phyloP scores from a whole-genome alignment of 2,888 invertebrate genomes.

The Acleris holmiana region DNA sequence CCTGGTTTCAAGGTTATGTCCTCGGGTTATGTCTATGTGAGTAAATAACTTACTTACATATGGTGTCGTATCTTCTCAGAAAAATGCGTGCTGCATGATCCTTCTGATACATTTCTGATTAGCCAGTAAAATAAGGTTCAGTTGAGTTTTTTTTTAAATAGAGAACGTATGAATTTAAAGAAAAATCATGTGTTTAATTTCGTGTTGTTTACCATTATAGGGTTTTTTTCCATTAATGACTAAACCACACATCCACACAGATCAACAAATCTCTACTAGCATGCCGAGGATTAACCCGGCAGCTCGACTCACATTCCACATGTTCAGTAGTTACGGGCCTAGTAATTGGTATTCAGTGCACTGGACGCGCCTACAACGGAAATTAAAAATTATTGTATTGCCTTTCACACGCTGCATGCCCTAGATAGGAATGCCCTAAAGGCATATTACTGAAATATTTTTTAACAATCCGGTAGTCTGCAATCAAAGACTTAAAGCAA shows the following conservation, averaged over 20 bases:
- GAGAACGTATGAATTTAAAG: too few species aligned
- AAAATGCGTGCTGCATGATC: too few species aligned
- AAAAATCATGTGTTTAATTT: too few species aligned
- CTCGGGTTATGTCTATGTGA: too few species aligned
- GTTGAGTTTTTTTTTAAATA: too few species aligned
- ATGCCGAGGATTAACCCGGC: constrained; percentile 47
- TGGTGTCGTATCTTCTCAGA: too few species aligned
- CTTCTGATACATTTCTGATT: too few species aligned
- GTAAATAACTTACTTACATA: too few species aligned
- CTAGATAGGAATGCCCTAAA: constrained; percentile 10
- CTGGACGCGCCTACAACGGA: constrained; percentile 62
- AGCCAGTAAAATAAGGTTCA: too few species aligned
- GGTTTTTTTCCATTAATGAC: neutral
- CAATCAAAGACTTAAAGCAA: constrained; percentile 37
- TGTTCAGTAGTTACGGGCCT: constrained; percentile 64
- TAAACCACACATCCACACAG: constrained; percentile 10
- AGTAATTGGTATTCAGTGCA: constrained; percentile 79
- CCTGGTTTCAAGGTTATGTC: too few species aligned
- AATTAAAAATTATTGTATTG: constrained; percentile 78
- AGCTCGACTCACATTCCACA: constrained; percentile 61
- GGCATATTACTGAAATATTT: neutral
- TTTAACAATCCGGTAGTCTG: constrained; percentile 8
- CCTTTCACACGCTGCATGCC: constrained; percentile 48
- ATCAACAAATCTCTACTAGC: constrained; percentile 36
- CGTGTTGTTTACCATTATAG: neutral